These are phyloP conservation scores for Cantharis rufa DNA, from an alignment of 2,888 invertebrate genomes.

Conservation along the genomic window DNA sequence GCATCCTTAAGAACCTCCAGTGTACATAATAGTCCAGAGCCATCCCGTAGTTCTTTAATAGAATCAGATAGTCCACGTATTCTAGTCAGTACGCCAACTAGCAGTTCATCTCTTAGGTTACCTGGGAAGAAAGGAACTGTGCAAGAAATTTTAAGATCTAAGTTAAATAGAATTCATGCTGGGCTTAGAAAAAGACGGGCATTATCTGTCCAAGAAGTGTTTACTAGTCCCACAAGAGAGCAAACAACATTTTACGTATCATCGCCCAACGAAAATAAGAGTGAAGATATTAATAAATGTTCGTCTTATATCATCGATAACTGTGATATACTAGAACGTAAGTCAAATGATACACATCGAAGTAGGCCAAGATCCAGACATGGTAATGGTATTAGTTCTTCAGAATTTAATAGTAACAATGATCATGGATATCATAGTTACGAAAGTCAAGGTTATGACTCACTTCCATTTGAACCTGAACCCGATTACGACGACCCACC, in stretches of 20 bases:
- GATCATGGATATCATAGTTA: slow-evolving; percentile 51
- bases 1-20: slow-evolving; percentile 60
- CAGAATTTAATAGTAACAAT: slow-evolving; percentile 30
- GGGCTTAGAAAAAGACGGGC: slow-evolving; percentile 69
- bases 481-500: slow-evolving; percentile 52
- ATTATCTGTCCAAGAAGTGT: slow-evolving; percentile 71
- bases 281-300: neutral
- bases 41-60: slow-evolving; percentile 58
- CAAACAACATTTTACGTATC: slow-evolving; percentile 74
- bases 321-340: slow-evolving; percentile 36
- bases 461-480: slow-evolving; percentile 52
- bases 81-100: slow-evolving; percentile 53
- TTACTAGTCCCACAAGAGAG: slow-evolving; percentile 53
- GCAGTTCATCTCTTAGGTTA: slow-evolving; percentile 56
- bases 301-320: slow-evolving; percentile 5
- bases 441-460: slow-evolving; percentile 47
- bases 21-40: slow-evolving; percentile 60
- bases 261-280: slow-evolving; percentile 55
- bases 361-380: slow-evolving; percentile 37
- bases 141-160: slow-evolving; percentile 67
- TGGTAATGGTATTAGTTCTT: slow-evolving; percentile 3
- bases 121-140: slow-evolving; percentile 59
- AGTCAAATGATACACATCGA: slow-evolving; percentile 27
- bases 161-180: slow-evolving; percentile 71
- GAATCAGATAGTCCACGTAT: slow-evolving; percentile 59